Evolutionary conservation across 2,797 vertebrate genomes (phyloP).

Genomic region (Cirrhinus mrigala): DNA sequence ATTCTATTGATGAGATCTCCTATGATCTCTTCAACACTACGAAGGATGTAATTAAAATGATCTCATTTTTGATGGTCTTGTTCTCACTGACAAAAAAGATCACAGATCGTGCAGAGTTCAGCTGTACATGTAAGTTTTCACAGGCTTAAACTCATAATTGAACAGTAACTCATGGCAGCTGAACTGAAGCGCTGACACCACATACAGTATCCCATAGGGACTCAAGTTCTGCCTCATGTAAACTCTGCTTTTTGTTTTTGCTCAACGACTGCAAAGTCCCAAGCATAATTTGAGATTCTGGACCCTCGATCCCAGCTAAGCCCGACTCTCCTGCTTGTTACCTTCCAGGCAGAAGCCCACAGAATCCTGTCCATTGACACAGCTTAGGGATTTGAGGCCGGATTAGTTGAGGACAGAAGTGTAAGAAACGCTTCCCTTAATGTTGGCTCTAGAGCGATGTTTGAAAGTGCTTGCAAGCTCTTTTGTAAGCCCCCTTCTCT

Average conservation of each 20-base stretch:
- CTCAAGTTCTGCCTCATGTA: conserved; percentile 37
- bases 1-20: background rate
- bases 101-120: background rate
- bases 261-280: conserved; percentile 65
- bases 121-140: background rate
- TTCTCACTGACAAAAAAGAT: background rate
- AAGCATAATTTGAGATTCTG: conserved; percentile 73
- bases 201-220: background rate
- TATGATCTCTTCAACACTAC: background rate
- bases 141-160: background rate
- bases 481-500: conserved; percentile 69
- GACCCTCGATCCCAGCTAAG: conserved; percentile 58
- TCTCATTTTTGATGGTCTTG: background rate
- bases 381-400: conserved; percentile 70
- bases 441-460: conserved; percentile 69
- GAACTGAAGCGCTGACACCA: background rate
- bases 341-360: conserved; percentile 70
- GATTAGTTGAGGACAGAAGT: conserved; percentile 64
- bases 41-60: no score
- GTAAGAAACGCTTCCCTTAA: conserved; percentile 68
- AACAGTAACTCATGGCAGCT: background rate
- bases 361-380: conserved; percentile 73
- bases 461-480: conserved; percentile 68
- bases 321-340: conserved; percentile 71
- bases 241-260: conserved; percentile 56